Evolutionary conservation across 2,797 vertebrate species (phyloP).

Genomic region (Salmo trutta): DNA sequence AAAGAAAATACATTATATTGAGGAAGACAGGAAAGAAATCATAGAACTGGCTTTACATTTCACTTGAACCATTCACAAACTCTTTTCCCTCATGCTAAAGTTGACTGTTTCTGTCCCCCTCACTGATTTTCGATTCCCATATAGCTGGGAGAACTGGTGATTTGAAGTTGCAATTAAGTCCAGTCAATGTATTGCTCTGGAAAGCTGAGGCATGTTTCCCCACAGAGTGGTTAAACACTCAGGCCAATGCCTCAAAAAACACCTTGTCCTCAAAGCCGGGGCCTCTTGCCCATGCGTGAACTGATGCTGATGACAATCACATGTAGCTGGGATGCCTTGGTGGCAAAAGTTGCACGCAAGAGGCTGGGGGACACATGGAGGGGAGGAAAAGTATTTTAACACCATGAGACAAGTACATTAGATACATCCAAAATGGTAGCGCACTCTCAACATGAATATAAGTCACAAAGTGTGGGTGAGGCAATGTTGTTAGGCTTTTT

Average conservation of each 20-base stretch:
- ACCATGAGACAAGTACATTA: slow-evolving; percentile 40
- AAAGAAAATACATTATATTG: neutral
- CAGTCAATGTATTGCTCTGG: slow-evolving; percentile 38
- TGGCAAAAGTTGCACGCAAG: slow-evolving; percentile 45
- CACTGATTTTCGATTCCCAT: slow-evolving; percentile 32
- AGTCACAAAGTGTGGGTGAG: neutral
- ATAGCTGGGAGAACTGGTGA: slow-evolving; percentile 26
- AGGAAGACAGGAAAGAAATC: neutral
- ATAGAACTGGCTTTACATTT: neutral
- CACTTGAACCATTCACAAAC: slow-evolving; percentile 8
- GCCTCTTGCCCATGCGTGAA: slow-evolving; percentile 62
- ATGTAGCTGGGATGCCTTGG: slow-evolving; percentile 66
- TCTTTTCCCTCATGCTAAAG: slow-evolving; percentile 12
- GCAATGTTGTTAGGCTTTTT: neutral
- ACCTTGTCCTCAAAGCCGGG: slow-evolving; percentile 40
- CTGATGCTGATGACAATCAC: slow-evolving; percentile 74
- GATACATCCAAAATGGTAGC: neutral
- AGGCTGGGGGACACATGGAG: slow-evolving; percentile 41
- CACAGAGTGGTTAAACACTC: slow-evolving; percentile 52
- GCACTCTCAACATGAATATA: neutral
- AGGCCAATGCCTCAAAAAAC: slow-evolving; percentile 40
- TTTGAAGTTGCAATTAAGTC: slow-evolving; percentile 38
- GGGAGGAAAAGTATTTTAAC: slow-evolving; percentile 39
- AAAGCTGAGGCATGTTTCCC: slow-evolving; percentile 42
- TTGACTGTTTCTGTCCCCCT: slow-evolving; percentile 32